Percentiles rank a stretch among this genome's conserved stretches.
These are phyloP conservation scores for Cariama cristata DNA, from an alignment of 2,113 vertebrate species.

Conservation along the genomic window DNA sequence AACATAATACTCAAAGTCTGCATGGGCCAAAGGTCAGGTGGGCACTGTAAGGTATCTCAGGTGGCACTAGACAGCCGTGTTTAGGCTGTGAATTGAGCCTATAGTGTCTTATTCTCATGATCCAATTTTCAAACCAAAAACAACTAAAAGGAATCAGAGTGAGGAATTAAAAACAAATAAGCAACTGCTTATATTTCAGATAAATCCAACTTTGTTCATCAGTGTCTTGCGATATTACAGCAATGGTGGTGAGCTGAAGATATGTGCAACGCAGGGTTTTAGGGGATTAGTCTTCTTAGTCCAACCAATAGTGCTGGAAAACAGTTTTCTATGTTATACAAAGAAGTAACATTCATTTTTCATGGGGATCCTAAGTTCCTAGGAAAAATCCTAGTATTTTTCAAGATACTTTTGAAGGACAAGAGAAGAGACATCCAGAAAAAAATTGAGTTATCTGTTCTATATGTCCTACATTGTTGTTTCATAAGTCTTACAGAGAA, in stretches of 20 bases:
- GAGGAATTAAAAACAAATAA: not conserved
- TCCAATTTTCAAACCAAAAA: not conserved
- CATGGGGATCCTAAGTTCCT: not conserved
- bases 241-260: not conserved
- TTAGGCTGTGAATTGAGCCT: not conserved
- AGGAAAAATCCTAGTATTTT: not conserved
- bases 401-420: not conserved
- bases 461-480: not conserved
- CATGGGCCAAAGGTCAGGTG: not conserved
- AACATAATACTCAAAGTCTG: fast-evolving
- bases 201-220: not conserved
- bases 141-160: not conserved
- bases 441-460: not conserved
- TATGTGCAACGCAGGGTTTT: not conserved
- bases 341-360: not conserved
- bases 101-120: not conserved
- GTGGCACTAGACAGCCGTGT: not conserved
- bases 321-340: not conserved
- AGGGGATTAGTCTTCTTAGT: not conserved
- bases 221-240: not conserved
- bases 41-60: not conserved
- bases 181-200: not conserved
- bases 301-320: not conserved
- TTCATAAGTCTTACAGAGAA: not conserved
- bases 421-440: not conserved